A percentile compares a stretch with the other conserved stretches of the same genome.
Evolutionary conservation across 1,140 invertebrate species (phyloP).

Genomic region (Drosophila tsacasi): DNA sequence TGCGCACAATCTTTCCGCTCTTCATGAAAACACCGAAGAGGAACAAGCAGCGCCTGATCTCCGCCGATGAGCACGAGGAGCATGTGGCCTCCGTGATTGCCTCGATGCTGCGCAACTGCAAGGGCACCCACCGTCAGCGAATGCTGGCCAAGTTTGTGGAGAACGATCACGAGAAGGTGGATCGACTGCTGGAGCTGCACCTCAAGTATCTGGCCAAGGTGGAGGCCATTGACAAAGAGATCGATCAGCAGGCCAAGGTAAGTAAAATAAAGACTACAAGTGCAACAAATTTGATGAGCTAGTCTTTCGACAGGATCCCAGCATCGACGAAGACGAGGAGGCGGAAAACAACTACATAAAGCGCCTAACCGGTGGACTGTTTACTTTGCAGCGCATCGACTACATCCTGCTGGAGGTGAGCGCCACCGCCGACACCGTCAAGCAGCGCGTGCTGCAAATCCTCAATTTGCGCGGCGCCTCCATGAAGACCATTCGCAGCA

Average conservation of each 20-base stretch:
- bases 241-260: constrained; percentile 87
- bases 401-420: constrained; percentile 98
- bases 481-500: constrained; percentile 96
- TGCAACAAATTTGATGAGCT: not conserved
- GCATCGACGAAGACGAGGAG: constrained; percentile 88
- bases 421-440: constrained; percentile 91
- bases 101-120: constrained; percentile 96
- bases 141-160: constrained; percentile 98
- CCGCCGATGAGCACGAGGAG: constrained; percentile 97
- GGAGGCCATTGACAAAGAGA: constrained; percentile 92
- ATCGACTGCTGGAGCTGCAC: constrained; percentile 97
- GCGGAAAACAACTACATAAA: constrained; percentile 95
- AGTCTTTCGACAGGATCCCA: constrained; percentile 48
- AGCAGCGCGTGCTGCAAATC: constrained; percentile 95
- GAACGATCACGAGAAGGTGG: constrained; percentile 99
- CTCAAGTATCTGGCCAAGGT: constrained; percentile 99
- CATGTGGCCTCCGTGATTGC: constrained; percentile 98
- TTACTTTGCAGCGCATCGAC: constrained; percentile 97
- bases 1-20: constrained; percentile 98
- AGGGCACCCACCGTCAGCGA: constrained; percentile 94
- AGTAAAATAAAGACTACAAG: not conserved
- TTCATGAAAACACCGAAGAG: constrained; percentile 99
- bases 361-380: constrained; percentile 96
- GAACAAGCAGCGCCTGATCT: constrained; percentile 93
- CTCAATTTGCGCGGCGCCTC: constrained; percentile 95